Conservation (phyloP, 2,113 vertebrate species). For the Sakesphorus luctuosus region DNA sequence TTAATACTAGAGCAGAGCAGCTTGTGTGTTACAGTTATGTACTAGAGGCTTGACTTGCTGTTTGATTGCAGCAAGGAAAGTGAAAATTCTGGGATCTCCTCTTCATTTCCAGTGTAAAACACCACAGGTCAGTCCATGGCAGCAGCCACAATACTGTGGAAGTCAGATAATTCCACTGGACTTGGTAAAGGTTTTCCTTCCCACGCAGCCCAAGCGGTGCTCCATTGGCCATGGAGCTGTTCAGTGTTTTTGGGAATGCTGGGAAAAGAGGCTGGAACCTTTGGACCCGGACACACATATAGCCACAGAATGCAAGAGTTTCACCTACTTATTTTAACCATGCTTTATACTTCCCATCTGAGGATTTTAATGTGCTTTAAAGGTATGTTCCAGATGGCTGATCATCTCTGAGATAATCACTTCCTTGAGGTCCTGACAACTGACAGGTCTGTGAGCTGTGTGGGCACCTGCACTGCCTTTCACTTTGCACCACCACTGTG, state of each 20-base stretch:
- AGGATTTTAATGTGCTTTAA: not conserved
- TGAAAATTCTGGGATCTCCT: not conserved
- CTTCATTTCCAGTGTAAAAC: not conserved
- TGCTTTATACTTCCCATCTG: not conserved
- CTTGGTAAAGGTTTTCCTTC: not conserved
- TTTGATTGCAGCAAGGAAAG: not conserved
- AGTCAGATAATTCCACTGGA: not conserved
- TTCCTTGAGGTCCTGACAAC: not conserved
- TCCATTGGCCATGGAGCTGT: not conserved
- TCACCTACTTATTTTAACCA: not conserved
- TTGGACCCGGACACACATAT: not conserved
- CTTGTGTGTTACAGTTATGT: not conserved
- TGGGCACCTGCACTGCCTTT: not conserved
- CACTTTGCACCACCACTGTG: not conserved
- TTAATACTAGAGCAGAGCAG: not conserved
- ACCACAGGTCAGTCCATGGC: not conserved
- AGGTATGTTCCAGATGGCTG: rapidly evolving
- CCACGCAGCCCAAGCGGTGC: not conserved
- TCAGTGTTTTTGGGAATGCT: not conserved
- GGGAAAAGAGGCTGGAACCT: not conserved
- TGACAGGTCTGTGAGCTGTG: not conserved
- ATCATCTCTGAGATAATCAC: not conserved
- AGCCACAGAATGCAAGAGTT: not conserved
- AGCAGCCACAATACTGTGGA: not conserved
- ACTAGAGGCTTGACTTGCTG: not conserved